phyloP scores from a whole-genome alignment of 2,797 vertebrate species.

The Hydrophis major region DNA sequence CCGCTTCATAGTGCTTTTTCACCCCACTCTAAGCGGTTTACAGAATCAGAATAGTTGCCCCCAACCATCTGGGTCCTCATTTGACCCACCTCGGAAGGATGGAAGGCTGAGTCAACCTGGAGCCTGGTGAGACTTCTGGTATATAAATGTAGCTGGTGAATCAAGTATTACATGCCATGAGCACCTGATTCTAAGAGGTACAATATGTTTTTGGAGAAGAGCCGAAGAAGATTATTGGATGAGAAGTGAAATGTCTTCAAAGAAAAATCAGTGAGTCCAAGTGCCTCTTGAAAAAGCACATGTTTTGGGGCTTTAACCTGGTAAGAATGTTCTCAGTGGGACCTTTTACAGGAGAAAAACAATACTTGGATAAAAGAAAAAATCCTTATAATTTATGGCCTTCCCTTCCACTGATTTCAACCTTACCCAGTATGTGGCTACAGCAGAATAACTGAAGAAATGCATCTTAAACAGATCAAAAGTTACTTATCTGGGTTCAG shows the following conservation, averaged over 20 bases:
- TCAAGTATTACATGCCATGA: not conserved
- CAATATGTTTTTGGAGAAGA: not conserved
- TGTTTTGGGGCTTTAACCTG: not conserved
- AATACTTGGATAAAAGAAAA: not conserved
- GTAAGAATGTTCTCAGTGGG: not conserved
- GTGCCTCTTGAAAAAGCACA: no score
- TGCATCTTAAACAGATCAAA: not conserved
- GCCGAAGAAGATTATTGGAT: no score
- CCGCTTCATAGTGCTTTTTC: no score
- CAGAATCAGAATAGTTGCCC: no score
- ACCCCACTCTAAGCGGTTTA: no score
- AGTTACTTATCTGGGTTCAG: not conserved
- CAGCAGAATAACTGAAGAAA: not conserved
- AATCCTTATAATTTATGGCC: not conserved
- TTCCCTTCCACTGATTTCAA: not conserved
- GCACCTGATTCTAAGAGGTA: not conserved
- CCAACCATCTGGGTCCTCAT: no score
- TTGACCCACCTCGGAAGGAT: no score
- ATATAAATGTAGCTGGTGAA: not conserved
- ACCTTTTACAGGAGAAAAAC: not conserved
- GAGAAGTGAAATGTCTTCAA: no score
- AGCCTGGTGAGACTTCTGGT: no score
- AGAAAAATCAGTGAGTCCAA: no score
- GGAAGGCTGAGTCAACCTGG: no score
- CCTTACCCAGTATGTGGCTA: not conserved